phyloP scores from a whole-genome alignment of 2,113 vertebrate species.

The Pelvicachromis taeniatus region DNA sequence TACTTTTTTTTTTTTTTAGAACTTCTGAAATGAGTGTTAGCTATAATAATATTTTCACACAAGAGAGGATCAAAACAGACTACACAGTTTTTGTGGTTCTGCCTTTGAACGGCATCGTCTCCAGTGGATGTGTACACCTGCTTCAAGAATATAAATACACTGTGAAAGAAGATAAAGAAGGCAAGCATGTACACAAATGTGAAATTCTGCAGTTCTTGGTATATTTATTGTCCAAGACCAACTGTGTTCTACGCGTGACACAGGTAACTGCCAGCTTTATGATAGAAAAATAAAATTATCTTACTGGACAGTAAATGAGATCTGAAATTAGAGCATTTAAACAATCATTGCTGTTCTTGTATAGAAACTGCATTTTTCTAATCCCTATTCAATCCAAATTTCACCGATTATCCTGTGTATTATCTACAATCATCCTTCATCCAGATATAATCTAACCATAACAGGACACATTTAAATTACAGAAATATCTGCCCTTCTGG shows the following conservation, averaged over 20 bases:
- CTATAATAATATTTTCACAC: not conserved
- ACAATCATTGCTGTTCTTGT: not conserved
- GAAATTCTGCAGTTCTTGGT: not conserved
- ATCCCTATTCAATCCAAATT: not conserved
- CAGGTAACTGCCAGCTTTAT: constrained; percentile 6
- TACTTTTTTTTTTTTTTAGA: not conserved
- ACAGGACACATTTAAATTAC: not conserved
- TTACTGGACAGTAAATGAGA: not conserved
- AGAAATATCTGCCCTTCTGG: not conserved
- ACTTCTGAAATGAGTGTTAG: not conserved
- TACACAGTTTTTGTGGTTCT: not conserved
- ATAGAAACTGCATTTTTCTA: not conserved
- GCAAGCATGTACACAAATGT: not conserved
- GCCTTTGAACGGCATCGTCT: not conserved
- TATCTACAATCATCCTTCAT: not conserved
- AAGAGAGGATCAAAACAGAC: not conserved
- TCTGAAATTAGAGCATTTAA: not conserved
- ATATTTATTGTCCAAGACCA: not conserved
- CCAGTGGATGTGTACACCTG: not conserved
- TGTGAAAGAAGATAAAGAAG: not conserved
- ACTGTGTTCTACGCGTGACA: not conserved
- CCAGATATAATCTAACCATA: not conserved
- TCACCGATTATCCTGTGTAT: not conserved
- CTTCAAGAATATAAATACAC: not conserved
- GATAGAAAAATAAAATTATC: not conserved